Evolutionary conservation across 2,113 vertebrate genomes (phyloP), one percentile per base, ranked within the genome.

Genomic region (Myrmophylax atrothorax): DNA sequence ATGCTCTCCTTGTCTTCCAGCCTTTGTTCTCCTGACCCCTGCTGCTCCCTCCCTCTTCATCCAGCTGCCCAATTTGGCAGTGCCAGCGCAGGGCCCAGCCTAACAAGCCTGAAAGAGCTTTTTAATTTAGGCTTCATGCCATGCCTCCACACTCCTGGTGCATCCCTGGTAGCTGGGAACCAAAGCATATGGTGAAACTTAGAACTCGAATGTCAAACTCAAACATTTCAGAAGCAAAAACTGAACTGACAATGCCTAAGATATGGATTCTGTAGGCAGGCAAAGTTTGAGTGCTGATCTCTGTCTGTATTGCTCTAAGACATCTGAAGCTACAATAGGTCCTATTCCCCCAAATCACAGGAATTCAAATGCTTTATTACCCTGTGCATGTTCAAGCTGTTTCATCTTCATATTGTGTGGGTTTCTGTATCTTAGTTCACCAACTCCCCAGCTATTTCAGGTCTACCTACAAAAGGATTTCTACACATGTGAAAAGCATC

Each of bases 41-140:
- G 46, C 62, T 82, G 82, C 75, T 93, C 73, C 89, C 84, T 80
- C 74, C 79, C 83, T 79, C 89, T 19, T 80, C 31, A 25, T 62
- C 76, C 93, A 89, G 67, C 91, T 95, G 91, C 86, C 83, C 73
- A 47, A 75, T 73, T 56, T 89, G 92, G 87, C 90, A 94, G 60
- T 38, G 52, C 33, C 87, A 89, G 74, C 87, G 56, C 75, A 87
- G 49, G 59, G 40, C 31, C 33, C 64, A 79, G 83, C 26, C 90
- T 40, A 33, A 80, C 28, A 33, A 80, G 4, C 37, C 78, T 55
- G 59, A 38, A 38, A 52, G 20, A 59, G 9, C 63, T 95, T 14
- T 63, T 70, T 59, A 38, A 92, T 69, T 70, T 58, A 37, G 55
- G 79, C 88, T 90, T 47, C 42, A 47, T 47, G 64, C 72, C 89